Evolutionary conservation across 2,797 vertebrate species (phyloP).

Genomic region (Agapornis canus): DNA sequence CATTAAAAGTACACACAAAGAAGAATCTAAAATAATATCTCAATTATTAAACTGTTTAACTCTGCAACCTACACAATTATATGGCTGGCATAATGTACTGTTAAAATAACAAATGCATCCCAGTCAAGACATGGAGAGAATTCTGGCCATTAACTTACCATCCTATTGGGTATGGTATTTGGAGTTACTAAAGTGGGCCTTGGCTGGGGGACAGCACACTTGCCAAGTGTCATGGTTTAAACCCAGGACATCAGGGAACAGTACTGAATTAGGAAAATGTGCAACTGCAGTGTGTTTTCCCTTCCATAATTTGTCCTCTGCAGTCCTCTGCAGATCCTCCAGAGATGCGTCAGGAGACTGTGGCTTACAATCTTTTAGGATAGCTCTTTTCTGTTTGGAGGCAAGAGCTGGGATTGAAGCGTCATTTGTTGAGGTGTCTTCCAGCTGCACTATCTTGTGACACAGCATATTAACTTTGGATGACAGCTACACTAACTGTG

Average conservation of each 20-base stretch:
- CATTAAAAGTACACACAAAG: background rate
- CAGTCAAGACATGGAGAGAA: background rate
- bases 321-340: background rate
- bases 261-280: background rate
- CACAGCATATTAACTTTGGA: background rate
- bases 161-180: background rate
- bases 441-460: background rate
- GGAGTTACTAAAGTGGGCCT: background rate
- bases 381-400: background rate
- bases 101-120: background rate
- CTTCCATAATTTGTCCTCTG: background rate
- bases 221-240: background rate
- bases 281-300: background rate
- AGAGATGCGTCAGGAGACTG: background rate
- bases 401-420: background rate
- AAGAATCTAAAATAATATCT: slow-evolving; percentile 10
- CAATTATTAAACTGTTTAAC: slow-evolving; percentile 13
- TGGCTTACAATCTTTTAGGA: background rate
- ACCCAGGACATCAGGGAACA: background rate
- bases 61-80: background rate
- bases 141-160: background rate
- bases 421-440: background rate
- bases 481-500: background rate
- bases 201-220: background rate
- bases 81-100: background rate